Base-by-base conservation (phyloP, 2,888 invertebrate species). In the Pseudolycoriella hygida region DNA sequence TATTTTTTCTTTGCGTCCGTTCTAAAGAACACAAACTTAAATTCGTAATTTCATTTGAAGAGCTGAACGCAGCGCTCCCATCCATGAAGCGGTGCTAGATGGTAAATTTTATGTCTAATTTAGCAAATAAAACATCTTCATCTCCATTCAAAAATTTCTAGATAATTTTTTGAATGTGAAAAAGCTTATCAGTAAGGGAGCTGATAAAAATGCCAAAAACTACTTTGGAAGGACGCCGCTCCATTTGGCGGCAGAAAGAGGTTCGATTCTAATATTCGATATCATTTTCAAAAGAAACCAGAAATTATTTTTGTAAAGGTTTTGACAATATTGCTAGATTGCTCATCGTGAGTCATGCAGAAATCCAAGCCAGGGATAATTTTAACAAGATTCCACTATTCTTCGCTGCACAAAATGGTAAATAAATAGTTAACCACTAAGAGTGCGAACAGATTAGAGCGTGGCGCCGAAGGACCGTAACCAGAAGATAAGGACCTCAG, bases 151-250 rank as follows among this genome's bases (percentile, higher is more conserved):
- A 11, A 17, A 17, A 15, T n/a, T 41, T 41, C 2, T 41, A 41
- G 41, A 41, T 41, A 41, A 41, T 41, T 41, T 41, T 41, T 15
- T 41, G 41, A 41, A 41, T 41, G 41, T 41, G 17, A 41, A 41
- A 20, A 41, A 41, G 20, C 14, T 41, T 11, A 4, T 41, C 17
- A 41, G 25, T 20, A 41, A 41, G 15, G 41, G 41, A 8, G 41
- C 20, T 12, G 14, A 41, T 41, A 41, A 41, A 25, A 41, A 41
- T 41, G 41, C 41, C 2, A 20, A 20, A 20, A 41, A 41, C 25
- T 20, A 41, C 14, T 41, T 41, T 41, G 41, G 20, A 3, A 41
- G 20, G 15, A 41, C 20, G 25, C 41, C 41, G 20, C 8, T 41
- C 10, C 41, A 41, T 41, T n/a, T 41, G 20, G 41, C 41, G 2